A percentile compares a stretch with the other conserved stretches of the same genome.
Evolutionary conservation across 2,113 vertebrate genomes (phyloP).

Genomic region (Todiramphus saurophagus): DNA sequence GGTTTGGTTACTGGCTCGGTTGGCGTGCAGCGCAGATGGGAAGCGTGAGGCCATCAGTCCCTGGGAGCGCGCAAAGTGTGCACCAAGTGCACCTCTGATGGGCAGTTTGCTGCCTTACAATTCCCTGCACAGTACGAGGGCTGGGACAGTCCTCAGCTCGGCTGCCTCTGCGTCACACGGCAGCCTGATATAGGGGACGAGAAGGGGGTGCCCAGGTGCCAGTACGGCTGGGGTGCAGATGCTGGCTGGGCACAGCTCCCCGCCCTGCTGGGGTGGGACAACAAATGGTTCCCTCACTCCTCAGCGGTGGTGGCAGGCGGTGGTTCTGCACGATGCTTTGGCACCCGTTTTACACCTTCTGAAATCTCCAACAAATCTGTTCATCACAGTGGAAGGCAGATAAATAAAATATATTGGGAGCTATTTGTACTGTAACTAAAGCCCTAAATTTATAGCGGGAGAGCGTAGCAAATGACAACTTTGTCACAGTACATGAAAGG

Average conservation of each 20-base stretch:
- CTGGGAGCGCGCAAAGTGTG: background rate
- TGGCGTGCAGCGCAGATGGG: background rate
- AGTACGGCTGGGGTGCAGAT: background rate
- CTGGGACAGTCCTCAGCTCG: background rate
- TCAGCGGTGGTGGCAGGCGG: background rate
- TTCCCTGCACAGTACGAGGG: background rate
- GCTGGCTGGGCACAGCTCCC: background rate
- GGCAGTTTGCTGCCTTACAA: no score
- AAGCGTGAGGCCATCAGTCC: background rate
- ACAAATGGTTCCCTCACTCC: rapidly evolving
- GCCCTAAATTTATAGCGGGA: constrained; percentile 25
- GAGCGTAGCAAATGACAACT: constrained; percentile 45
- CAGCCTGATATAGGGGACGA: background rate
- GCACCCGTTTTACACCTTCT: background rate
- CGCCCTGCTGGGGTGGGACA: background rate
- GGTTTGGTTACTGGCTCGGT: background rate
- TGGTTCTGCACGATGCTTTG: background rate
- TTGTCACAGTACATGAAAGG: constrained; percentile 45
- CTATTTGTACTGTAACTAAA: constrained; percentile 60
- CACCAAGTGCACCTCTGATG: background rate
- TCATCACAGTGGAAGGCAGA: constrained; percentile 40
- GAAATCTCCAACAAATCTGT: constrained; percentile 17
- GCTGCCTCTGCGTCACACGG: background rate
- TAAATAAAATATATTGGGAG: constrained; percentile 59
- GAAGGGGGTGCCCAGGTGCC: background rate